Conservation (phyloP, 2,797 vertebrate genomes). For the Tenualosa ilisha region DNA sequence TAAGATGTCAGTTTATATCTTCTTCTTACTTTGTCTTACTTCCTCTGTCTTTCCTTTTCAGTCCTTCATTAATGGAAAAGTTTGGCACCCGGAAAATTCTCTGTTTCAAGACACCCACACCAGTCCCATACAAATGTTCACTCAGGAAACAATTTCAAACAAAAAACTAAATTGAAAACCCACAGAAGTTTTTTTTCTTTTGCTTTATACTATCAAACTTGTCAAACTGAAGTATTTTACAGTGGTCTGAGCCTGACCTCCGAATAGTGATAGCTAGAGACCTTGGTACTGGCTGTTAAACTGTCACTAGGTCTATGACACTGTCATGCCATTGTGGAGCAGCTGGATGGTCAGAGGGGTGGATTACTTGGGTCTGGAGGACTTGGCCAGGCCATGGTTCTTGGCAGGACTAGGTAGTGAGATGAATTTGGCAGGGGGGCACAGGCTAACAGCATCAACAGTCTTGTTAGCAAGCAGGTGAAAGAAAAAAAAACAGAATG, state of each 20-base stretch:
- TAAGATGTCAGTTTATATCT: background rate
- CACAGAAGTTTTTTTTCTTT: background rate
- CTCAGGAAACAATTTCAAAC: background rate
- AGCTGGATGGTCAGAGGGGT: background rate
- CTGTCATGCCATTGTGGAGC: background rate
- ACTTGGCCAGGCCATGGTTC: conserved; percentile 7
- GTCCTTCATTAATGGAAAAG: conserved; percentile 6
- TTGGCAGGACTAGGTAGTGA: background rate
- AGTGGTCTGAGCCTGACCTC: background rate
- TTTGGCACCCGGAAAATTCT: conserved; percentile 6
- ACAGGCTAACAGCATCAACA: background rate
- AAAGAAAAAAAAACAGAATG: background rate
- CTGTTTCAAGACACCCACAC: background rate
- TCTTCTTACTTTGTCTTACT: background rate
- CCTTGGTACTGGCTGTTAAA: background rate
- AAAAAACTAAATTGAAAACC: background rate
- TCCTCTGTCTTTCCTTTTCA: no score
- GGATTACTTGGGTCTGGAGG: background rate
- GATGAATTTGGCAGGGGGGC: background rate
- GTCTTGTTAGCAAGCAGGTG: background rate
- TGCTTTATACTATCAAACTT: background rate
- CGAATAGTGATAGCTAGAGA: background rate
- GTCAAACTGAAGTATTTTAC: background rate
- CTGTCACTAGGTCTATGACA: conserved; percentile 3
- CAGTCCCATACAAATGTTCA: background rate